phyloP scores from a whole-genome alignment of 2,888 invertebrate genomes.

The Teleiodes luculella region DNA sequence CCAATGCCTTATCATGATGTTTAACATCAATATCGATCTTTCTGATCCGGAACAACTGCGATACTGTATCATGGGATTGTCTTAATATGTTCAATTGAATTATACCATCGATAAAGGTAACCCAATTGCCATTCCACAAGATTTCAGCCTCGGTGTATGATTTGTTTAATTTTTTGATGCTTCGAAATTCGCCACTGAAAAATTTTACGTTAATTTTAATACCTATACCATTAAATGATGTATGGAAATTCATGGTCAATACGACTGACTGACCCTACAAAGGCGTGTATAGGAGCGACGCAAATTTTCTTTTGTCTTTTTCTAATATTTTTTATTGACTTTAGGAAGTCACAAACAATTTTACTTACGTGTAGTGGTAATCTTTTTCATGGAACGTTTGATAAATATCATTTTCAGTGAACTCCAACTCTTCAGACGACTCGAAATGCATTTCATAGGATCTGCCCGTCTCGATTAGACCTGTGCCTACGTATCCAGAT shows the following conservation, averaged over 20 bases:
- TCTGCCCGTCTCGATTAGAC: neutral
- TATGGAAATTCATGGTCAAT: too few species aligned
- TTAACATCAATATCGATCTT: conserved; percentile 31
- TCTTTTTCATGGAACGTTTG: conserved; percentile 36
- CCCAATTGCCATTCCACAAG: conserved; percentile 87
- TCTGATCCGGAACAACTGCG: conserved; percentile 75
- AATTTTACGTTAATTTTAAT: neutral
- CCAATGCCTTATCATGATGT: neutral
- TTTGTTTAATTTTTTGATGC: conserved; percentile 36
- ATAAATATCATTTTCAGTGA: conserved; percentile 42
- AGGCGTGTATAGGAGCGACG: too few species aligned
- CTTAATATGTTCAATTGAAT: conserved; percentile 86
- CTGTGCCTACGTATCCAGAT: neutral
- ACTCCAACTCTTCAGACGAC: conserved; percentile 20
- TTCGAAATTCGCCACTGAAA: conserved; percentile 44
- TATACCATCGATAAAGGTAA: conserved; percentile 88
- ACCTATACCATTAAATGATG: neutral
- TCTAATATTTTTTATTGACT: too few species aligned
- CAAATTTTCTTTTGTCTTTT: too few species aligned
- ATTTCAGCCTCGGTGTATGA: conserved; percentile 49
- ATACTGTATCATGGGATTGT: conserved; percentile 76
- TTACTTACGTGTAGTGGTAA: conserved; percentile 39
- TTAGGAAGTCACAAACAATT: too few species aligned
- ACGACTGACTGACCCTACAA: too few species aligned
- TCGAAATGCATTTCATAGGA: neutral